Evolutionary conservation across 1,140 invertebrate genomes (phyloP).

Genomic region (Magallana angulata): DNA sequence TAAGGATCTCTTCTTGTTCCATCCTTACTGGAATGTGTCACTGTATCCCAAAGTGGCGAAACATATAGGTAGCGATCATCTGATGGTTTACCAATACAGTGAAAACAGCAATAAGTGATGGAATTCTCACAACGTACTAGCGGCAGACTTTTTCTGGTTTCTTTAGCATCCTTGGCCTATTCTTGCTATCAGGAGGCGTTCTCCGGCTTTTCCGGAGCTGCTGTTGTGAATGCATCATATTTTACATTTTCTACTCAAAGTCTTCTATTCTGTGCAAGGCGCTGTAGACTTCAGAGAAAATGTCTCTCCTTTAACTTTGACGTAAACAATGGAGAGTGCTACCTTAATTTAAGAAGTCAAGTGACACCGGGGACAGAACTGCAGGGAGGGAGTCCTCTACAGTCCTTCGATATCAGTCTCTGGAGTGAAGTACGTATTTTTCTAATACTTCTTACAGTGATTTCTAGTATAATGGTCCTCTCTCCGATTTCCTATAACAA

Average conservation of each 20-base stretch:
- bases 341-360: background rate
- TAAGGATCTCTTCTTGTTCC: too few species aligned
- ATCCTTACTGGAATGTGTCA: too few species aligned
- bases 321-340: background rate
- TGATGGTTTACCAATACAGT: too few species aligned
- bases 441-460: too few species aligned
- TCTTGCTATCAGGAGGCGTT: background rate
- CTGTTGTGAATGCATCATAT: background rate
- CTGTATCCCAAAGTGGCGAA: too few species aligned
- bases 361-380: background rate
- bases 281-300: slow-evolving; percentile 23
- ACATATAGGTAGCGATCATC: too few species aligned
- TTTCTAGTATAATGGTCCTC: too few species aligned
- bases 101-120: too few species aligned
- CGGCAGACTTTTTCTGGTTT: background rate
- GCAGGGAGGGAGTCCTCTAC: background rate
- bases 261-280: slow-evolving; percentile 13
- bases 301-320: slow-evolving; percentile 37
- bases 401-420: background rate
- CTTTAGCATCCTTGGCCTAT: background rate
- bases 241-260: background rate
- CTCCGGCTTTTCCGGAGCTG: background rate
- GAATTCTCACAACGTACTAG: too few species aligned
- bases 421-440: slow-evolving; percentile 17
- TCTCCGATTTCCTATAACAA: too few species aligned